Evolutionary conservation across 1,140 invertebrate genomes (phyloP), one percentile per base, ranked within the genome.

Genomic region (Lineus longissimus): DNA sequence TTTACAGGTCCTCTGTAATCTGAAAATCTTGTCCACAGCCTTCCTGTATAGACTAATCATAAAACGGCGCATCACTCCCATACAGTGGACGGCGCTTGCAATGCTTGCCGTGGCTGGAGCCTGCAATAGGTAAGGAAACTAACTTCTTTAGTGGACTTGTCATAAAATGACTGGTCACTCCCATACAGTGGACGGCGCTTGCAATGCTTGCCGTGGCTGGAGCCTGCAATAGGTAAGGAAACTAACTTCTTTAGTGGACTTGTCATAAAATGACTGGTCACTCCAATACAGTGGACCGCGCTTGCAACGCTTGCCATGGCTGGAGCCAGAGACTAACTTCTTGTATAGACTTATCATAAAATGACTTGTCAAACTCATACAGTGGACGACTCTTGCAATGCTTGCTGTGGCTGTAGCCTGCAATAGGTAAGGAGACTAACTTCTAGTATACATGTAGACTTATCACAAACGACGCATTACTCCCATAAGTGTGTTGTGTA

Each of bases 21-120:
- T 81, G 43, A 81, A 81, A 66, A 80, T 81, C 56, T 69, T 75
- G 1, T 70, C 72, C 13, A 81, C 80, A 55, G 78, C 78, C 40
- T 33, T 81, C 7, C 60, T 81, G 4, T 82, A 80, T 59, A 73
- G 72, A 68, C 22, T 80, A 11, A 75, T 81, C 11, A 75, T 81
- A 1, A 76, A 75, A 66, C 79, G 72, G 61, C 55, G 55, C 2
- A 63, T 80, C 15, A 68, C 67, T 7, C 30, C 47, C 2, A 30
- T 72, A 15, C 77, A 80, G 66, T 80, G 78, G 78, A 27, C 73
- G 27, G 67, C 77, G 15, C 54, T 80, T 43, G 62, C 45, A n/a
- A 58, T 80, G 23, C 66, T 80, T 29, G 71, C 70, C 29, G 31
- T 72, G 25, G 78, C 77, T 57, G 78, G 77, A 22, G 58, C 67